Conservation (phyloP, 2,797 vertebrate species). For the Myotis vivesi region DNA sequence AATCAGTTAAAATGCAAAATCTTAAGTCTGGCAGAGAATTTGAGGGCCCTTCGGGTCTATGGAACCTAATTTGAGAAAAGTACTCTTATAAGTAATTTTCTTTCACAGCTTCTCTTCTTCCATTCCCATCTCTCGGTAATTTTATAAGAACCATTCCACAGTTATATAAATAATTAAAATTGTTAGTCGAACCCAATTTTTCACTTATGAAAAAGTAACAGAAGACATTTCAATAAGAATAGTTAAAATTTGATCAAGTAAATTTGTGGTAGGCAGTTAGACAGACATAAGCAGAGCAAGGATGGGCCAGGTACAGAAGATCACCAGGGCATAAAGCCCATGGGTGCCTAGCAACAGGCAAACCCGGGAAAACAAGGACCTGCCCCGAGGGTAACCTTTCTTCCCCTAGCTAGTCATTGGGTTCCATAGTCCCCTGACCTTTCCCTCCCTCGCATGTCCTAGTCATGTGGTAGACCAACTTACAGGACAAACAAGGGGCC, state of each 20-base stretch:
- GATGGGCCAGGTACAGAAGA: background rate
- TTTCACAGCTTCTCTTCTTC: background rate
- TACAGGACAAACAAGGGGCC: background rate
- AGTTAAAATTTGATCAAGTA: background rate
- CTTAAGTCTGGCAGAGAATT: background rate
- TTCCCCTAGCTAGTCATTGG: background rate
- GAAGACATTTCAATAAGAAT: background rate
- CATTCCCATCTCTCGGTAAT: background rate
- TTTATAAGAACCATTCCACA: background rate
- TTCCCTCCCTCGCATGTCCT: no score
- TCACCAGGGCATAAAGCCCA: background rate
- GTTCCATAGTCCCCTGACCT: no score
- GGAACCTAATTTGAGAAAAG: background rate
- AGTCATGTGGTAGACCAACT: no score
- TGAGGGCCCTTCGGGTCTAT: background rate
- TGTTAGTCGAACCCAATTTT: background rate
- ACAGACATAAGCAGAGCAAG: background rate
- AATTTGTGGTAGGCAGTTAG: background rate
- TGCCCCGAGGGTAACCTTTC: background rate
- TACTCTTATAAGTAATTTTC: background rate
- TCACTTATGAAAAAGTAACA: background rate
- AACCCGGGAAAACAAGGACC: background rate
- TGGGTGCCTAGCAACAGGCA: background rate
- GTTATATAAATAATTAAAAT: background rate
- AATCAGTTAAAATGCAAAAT: background rate